Evolutionary conservation across 2,113 vertebrate species (phyloP).

Genomic region (Oncorhynchus clarkii): DNA sequence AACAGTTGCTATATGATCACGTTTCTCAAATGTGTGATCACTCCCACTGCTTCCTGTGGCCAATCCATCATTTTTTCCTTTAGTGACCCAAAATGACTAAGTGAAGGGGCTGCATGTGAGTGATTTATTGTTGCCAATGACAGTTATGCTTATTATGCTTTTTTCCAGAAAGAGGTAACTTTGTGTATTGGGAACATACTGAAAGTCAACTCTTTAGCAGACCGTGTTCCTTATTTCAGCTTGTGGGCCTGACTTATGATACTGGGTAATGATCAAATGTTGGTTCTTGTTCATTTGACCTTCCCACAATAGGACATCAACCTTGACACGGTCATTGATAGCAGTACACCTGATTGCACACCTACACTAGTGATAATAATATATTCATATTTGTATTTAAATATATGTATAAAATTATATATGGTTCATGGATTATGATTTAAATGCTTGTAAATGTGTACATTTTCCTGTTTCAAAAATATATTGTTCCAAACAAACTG

Average conservation of each 20-base stretch:
- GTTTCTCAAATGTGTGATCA: background rate
- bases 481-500: too few species aligned
- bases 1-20: background rate
- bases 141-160: background rate
- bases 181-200: background rate
- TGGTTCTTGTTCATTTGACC: background rate
- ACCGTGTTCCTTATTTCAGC: background rate
- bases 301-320: background rate
- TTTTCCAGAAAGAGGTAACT: background rate
- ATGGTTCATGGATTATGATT: too few species aligned
- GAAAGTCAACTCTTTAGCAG: background rate
- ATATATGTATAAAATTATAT: too few species aligned
- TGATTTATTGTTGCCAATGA: background rate
- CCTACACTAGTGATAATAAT: background rate
- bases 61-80: background rate
- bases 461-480: too few species aligned
- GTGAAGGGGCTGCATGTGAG: background rate
- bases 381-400: background rate
- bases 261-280: background rate
- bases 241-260: background rate
- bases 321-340: background rate
- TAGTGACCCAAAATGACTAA: background rate
- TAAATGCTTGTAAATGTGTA: too few species aligned
- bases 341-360: background rate
- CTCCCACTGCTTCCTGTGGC: background rate